Percentiles rank a stretch among this genome's conserved stretches.
phyloP scores from a whole-genome alignment of 2,888 invertebrate genomes.

The Yponomeuta cagnagella region DNA sequence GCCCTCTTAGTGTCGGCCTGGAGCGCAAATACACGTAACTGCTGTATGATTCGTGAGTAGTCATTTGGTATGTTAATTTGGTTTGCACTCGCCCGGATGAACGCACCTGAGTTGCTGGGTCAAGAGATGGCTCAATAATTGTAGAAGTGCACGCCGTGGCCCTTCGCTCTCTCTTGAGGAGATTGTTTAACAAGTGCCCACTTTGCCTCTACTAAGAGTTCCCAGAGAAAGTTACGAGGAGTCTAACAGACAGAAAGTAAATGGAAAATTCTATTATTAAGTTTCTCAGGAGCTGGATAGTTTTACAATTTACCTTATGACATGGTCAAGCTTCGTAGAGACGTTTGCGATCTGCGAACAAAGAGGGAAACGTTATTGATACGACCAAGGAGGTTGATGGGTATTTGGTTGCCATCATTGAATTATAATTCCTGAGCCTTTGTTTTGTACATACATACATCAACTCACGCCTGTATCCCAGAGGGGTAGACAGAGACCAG shows the following conservation, averaged over 20 bases:
- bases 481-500: too few relatives aligned
- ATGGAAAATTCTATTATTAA: neutral
- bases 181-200: neutral
- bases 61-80: neutral
- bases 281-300: conserved; percentile 9
- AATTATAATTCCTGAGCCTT: neutral
- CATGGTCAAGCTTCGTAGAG: conserved; percentile 40
- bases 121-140: neutral
- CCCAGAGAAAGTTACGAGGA: neutral
- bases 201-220: neutral
- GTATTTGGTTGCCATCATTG: neutral
- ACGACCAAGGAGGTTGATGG: neutral
- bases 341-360: conserved; percentile 5
- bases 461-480: too few relatives aligned
- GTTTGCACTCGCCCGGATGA: neutral
- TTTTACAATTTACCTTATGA: conserved; percentile 43
- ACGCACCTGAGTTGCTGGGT: neutral
- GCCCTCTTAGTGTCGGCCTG: neutral
- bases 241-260: neutral
- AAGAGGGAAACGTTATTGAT: neutral
- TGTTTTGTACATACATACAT: too few relatives aligned
- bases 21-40: neutral
- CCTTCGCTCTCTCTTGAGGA: neutral
- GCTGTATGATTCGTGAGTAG: neutral
- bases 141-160: neutral